phyloP scores from a whole-genome alignment of 2,888 invertebrate genomes.

The Euspilapteryx auroguttella region DNA sequence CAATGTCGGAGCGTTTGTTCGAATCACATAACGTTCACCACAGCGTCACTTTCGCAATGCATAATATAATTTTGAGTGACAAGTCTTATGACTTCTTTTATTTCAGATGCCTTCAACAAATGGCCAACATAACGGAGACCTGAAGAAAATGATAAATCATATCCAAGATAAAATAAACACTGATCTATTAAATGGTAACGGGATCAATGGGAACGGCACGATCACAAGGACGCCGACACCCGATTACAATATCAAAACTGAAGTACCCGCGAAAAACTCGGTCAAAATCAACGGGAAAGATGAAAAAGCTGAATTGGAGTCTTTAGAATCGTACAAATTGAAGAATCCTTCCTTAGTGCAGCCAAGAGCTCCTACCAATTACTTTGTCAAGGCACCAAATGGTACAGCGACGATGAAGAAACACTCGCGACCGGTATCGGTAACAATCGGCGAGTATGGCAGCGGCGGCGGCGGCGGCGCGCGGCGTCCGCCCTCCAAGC shows the following conservation, averaged over 20 bases:
- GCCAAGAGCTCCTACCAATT: conserved; percentile 70
- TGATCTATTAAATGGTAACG: conserved; percentile 15
- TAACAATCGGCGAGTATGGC: conserved; percentile 72
- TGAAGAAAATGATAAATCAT: conserved; percentile 16
- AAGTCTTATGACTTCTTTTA: too few relatives aligned
- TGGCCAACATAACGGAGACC: conserved; percentile 28
- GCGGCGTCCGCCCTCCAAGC: conserved; percentile 66
- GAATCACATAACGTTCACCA: too few relatives aligned
- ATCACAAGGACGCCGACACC: conserved; percentile 38
- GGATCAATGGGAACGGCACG: conserved; percentile 1
- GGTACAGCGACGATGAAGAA: conserved; percentile 62
- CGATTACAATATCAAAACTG: conserved; percentile 31
- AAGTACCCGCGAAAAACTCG: conserved; percentile 15
- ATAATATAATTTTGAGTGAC: too few relatives aligned
- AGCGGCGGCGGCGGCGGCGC: conserved; percentile 42
- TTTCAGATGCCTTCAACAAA: conserved; percentile 41
- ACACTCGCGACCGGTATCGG: conserved; percentile 63
- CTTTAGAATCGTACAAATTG: conserved; percentile 73
- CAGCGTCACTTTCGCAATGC: too few relatives aligned
- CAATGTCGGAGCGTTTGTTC: too few relatives aligned
- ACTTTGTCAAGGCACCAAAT: conserved; percentile 63
- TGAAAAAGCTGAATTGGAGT: conserved; percentile 73
- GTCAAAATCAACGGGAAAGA: conserved; percentile 25
- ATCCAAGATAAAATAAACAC: conserved; percentile 13
- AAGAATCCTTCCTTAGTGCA: conserved; percentile 64